Percentiles rank a stretch among this genome's conserved stretches.
Evolutionary conservation across 2,797 vertebrate genomes (phyloP).

Genomic region (Ctenochaetus hawaiiensis): DNA sequence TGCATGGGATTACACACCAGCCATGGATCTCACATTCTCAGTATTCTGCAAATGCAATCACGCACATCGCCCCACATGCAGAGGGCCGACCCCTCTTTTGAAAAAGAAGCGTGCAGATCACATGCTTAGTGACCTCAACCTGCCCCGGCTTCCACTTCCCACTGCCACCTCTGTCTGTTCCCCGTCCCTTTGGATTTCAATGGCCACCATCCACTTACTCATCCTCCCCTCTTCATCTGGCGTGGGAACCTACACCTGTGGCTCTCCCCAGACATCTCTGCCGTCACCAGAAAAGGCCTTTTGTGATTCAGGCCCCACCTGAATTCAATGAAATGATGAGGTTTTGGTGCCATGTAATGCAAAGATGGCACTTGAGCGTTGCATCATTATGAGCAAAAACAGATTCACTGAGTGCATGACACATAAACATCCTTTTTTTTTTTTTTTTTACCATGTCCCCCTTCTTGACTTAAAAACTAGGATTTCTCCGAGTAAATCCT

Average conservation of each 20-base stretch:
- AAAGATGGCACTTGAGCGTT: not conserved
- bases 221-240: slow-evolving; percentile 54
- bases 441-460: slow-evolving; percentile 44
- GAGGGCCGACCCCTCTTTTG: slow-evolving; percentile 75
- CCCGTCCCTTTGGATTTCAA: slow-evolving; percentile 55
- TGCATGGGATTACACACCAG: slow-evolving; percentile 75
- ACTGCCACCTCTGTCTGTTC: slow-evolving; percentile 68
- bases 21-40: slow-evolving; percentile 79
- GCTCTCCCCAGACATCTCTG: slow-evolving; percentile 67
- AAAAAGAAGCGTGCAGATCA: slow-evolving; percentile 76
- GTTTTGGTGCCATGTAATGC: not conserved
- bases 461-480: slow-evolving; percentile 69
- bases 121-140: slow-evolving; percentile 79
- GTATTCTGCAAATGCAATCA: slow-evolving; percentile 81
- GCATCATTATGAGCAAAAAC: not conserved
- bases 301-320: slow-evolving; percentile 11
- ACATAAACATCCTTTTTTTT: slow-evolving; percentile 39
- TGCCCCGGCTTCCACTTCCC: slow-evolving; percentile 77
- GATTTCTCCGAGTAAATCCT: slow-evolving; percentile 78
- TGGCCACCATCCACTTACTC: slow-evolving; percentile 58
- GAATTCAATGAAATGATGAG: not conserved
- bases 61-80: slow-evolving; percentile 67
- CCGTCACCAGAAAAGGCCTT: slow-evolving; percentile 2
- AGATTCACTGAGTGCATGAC: slow-evolving; percentile 21
- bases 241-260: slow-evolving; percentile 88